These are phyloP conservation scores for Deilephila elpenor DNA, from an alignment of 2,888 invertebrate species.

Conservation along the genomic window DNA sequence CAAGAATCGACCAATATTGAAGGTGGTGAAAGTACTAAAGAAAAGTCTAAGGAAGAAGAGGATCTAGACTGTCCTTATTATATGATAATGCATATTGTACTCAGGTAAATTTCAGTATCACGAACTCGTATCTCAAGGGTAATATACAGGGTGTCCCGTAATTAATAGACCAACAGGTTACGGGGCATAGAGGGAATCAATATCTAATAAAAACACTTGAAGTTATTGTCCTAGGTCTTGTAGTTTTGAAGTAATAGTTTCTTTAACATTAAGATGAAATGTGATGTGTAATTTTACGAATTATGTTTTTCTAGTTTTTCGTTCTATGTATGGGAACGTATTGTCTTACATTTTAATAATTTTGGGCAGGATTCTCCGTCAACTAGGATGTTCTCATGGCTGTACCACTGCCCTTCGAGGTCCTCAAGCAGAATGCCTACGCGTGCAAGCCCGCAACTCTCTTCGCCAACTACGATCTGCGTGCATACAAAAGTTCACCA, in stretches of 20 bases:
- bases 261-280: too few relatives aligned
- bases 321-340: too few relatives aligned
- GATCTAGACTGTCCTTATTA: constrained; percentile 87
- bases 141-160: too few relatives aligned
- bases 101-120: constrained; percentile 69
- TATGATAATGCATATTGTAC: constrained; percentile 89
- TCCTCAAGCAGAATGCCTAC: constrained; percentile 94
- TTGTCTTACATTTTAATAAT: too few relatives aligned
- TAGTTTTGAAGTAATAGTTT: too few relatives aligned
- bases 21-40: constrained; percentile 73
- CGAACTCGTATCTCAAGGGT: too few relatives aligned
- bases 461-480: constrained; percentile 90
- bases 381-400: constrained; percentile 96
- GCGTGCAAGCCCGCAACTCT: constrained; percentile 89
- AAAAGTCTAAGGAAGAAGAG: constrained; percentile 71
- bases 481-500: constrained; percentile 78
- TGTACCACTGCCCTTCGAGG: constrained; percentile 94
- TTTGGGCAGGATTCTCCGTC: constrained; percentile 89
- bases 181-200: too few relatives aligned
- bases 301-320: background rate
- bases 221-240: too few relatives aligned
- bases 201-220: too few relatives aligned
- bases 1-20: constrained; percentile 80
- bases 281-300: too few relatives aligned
- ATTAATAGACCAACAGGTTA: too few relatives aligned